Evolutionary conservation across 2,888 invertebrate genomes (phyloP).

Genomic region (Leptopilina drosophilae): DNA sequence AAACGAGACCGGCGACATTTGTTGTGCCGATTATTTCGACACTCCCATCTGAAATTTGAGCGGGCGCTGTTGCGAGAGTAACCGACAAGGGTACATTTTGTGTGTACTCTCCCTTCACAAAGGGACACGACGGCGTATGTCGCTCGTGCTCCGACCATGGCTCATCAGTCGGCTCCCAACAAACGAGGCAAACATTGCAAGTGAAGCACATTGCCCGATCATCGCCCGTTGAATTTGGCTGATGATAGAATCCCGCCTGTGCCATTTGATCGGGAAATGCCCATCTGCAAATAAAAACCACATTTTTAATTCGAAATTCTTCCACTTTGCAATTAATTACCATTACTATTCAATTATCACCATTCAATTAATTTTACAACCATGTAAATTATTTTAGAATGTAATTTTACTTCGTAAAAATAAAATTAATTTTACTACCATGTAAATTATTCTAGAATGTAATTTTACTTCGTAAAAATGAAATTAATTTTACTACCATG

Average conservation of each 20-base stretch:
- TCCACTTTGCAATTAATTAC: no score
- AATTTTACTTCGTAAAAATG: no score
- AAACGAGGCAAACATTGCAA: slow-evolving; percentile 95
- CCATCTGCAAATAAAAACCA: slow-evolving; percentile 82
- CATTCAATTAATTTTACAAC: no score
- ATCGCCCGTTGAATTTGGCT: slow-evolving; percentile 92
- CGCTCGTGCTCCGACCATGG: slow-evolving; percentile 98
- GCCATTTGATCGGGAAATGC: slow-evolving; percentile 97
- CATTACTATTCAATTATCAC: no score
- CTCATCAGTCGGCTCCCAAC: slow-evolving; percentile 98
- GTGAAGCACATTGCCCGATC: slow-evolving; percentile 98
- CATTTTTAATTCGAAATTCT: no score
- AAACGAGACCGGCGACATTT: slow-evolving; percentile 74
- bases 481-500: no score
- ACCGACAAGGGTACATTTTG: slow-evolving; percentile 94
- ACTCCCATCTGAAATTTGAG: slow-evolving; percentile 73
- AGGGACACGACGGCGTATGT: slow-evolving; percentile 95
- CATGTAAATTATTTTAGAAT: no score
- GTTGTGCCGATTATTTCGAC: slow-evolving; percentile 73
- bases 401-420: no score
- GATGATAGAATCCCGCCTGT: slow-evolving; percentile 97
- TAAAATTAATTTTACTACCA: no score
- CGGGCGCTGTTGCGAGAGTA: slow-evolving; percentile 76
- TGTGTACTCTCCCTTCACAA: slow-evolving; percentile 95
- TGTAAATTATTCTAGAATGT: no score